Conservation (phyloP, 2,797 vertebrate genomes). For the Mus spretus region DNA sequence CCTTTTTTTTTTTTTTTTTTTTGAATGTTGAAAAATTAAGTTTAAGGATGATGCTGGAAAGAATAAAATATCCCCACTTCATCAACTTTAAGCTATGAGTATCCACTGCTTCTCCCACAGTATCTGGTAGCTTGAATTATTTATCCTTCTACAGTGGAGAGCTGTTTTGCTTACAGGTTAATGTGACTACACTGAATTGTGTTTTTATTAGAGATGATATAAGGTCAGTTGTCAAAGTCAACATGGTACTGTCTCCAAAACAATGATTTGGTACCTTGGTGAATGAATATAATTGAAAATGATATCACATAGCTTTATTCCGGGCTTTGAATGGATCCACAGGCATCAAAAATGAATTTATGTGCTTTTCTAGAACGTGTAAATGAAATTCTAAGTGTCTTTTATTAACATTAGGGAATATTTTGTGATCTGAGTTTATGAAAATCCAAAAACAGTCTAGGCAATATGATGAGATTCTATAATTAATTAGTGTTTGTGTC, state of each 20-base stretch:
- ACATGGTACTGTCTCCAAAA: neutral
- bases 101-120: neutral
- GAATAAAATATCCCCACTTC: neutral
- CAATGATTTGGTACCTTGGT: conserved; percentile 32
- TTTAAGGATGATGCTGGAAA: neutral
- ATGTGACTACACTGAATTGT: neutral
- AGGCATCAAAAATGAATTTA: neutral
- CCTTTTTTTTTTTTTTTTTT: neutral
- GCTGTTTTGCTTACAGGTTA: neutral
- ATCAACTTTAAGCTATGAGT: neutral
- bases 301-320: conserved; percentile 20
- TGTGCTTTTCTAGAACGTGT: neutral
- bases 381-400: neutral
- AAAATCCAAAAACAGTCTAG: neutral
- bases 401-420: neutral
- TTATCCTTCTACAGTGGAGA: neutral
- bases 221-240: conserved; percentile 29
- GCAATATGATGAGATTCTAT: neutral
- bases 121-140: neutral
- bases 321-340: conserved; percentile 8
- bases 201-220: conserved; percentile 29
- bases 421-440: neutral
- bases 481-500: neutral
- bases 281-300: conserved; percentile 46
- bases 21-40: conserved; percentile 18